Base-by-base conservation (phyloP, 2,888 invertebrate genomes). In the Odiellus spinosus region DNA sequence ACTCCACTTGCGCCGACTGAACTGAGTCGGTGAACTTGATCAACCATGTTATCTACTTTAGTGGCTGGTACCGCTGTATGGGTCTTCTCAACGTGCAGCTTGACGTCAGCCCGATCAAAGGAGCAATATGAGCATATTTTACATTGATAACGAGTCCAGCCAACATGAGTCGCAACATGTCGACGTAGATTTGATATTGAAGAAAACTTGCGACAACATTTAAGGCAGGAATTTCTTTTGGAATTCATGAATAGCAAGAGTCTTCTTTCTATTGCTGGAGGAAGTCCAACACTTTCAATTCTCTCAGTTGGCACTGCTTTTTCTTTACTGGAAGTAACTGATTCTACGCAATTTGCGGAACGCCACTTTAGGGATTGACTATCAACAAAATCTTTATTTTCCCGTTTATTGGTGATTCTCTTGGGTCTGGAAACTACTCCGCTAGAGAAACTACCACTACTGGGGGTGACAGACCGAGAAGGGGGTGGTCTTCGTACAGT, bases 121-220 rank as follows among this genome's bases (percentile, higher is more conserved):
- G 51, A 46, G 39, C 53, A 49, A 38, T 52, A 55, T 33, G 50
- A 45, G 63, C 85, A 85, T 15, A 78, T 64, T 58, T 76, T 78
- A 60, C 85, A 85, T 47, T 78, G 77, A 61, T 77, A 85, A 21
- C 81, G 73, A 58, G 76, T 73, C 76, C 80, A 79, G 50, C 76
- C 76, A 49, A 78, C 73, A 60, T 82, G 81, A 3, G 66, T 61
- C 0, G 78, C 75, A 65, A 77, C 74, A 57, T 81, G 81, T 4
- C 83, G 72, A 59, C 80, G 78, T 2, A 85, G 80, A 59, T 81
- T 80, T 73, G 56, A 55, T 35, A 49, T 44, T 8, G 53, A 51
- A 3, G 49, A 52, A 46, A 56, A 56, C 4, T 43, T 47, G 35
- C 57, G 55, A 15, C 58, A 55, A 53, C 66, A 66, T 38, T 60